Conservation (phyloP, 2,113 vertebrate genomes). For the Vulpes vulpes region DNA sequence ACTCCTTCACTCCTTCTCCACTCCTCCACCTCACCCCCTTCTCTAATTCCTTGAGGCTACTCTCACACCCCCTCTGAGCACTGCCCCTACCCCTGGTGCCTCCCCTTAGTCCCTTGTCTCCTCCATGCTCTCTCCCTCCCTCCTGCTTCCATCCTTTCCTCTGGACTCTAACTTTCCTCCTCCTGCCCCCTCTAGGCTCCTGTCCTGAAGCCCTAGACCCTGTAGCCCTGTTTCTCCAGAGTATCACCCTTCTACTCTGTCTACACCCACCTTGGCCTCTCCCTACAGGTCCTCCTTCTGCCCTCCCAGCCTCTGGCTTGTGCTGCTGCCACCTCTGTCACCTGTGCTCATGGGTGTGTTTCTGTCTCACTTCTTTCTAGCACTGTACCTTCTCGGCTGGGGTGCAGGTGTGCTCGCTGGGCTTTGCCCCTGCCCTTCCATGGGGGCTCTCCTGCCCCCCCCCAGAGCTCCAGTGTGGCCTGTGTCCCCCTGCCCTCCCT, state of each 20-base stretch:
- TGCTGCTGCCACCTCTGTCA: too few species aligned
- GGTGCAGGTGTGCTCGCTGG: neutral
- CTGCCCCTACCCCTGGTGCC: neutral
- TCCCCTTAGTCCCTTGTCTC: neutral
- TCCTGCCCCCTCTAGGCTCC: too few species aligned
- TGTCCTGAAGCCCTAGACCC: accelerated
- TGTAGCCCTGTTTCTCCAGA: neutral
- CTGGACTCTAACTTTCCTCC: too few species aligned
- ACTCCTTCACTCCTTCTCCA: neutral
- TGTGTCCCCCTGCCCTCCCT: neutral
- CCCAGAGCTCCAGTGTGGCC: neutral
- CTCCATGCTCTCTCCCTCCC: neutral
- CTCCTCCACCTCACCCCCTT: neutral
- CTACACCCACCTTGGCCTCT: neutral
- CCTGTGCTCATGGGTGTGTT: too few species aligned
- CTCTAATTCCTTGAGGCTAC: neutral
- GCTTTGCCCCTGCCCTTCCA: neutral
- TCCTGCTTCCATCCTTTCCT: too few species aligned
- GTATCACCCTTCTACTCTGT: neutral
- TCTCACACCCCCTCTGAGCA: neutral
- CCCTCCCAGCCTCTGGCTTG: accelerated
- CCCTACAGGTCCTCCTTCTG: too few species aligned
- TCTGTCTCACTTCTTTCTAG: too few species aligned
- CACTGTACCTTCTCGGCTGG: neutral
- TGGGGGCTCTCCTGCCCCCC: too few species aligned